Evolutionary conservation across 2,113 vertebrate genomes (phyloP), one percentile per base, ranked within the genome.

Genomic region (Nycticebus coucang): DNA sequence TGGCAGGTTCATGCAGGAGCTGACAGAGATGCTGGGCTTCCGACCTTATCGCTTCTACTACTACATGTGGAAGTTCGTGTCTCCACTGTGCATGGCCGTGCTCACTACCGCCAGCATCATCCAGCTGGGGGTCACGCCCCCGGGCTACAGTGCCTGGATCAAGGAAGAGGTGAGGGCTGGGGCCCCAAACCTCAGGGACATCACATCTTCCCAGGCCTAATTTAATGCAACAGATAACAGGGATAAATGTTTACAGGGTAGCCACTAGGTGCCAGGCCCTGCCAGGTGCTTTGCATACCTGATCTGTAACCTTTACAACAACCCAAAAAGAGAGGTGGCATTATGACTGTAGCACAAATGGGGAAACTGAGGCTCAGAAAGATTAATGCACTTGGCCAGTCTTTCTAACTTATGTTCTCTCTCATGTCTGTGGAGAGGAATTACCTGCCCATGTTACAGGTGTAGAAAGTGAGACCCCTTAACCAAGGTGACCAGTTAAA

Each of bases 21-120:
- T 99, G 96, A 99, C 99, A 0, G 99, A 99, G 92, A 99, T 99
- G 99, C 97, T 99, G 98, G 99, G 99, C 28, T 99, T 99, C 98
- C 98, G 98, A 66, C 99, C 99, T 1, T 99, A 99, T 78, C 80
- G 92, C 66, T 99, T 99, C 98, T 99, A 99, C 93, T 99, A 98
- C 98, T 99, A 99, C 98, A 98, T 99, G 98, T 99, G 99, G 99
- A 99, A 99, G 97, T 99, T 99, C 0, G 98, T 99, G 88, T 99
- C 99, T 2, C 99, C 99, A 0, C 98, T 99, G 68, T 98, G 99
- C 93, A 99, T 99, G 98, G 98, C 99, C 0, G 93, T 99, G 88
- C 99, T 99, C 50, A 99, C 99, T 94, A 88, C 89, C 0, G 99
- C 99, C 97, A 99, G 99, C 72, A 95, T 99, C 96, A 99, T 99